Conservation (phyloP, 64 coral and sea anemone genomes). For the Stichodactyla mertensii region DNA sequence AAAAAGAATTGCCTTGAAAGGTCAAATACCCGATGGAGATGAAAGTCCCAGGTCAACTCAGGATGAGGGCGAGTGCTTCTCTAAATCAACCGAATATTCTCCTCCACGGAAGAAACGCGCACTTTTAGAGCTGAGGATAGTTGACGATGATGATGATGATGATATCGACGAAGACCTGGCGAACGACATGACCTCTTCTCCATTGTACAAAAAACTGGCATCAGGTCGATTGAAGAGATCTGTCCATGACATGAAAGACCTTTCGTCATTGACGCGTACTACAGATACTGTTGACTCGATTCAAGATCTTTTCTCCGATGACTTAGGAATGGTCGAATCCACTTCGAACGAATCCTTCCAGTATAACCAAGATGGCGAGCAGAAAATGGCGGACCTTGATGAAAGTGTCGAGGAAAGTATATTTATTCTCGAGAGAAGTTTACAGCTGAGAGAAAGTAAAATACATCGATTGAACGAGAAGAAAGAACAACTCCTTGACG, state of each 20-base stretch:
- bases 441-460: conserved; percentile 8
- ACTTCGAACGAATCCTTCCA: background rate
- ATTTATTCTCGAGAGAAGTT: background rate
- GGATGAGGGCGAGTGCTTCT: background rate
- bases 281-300: background rate
- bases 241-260: background rate
- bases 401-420: background rate
- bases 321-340: background rate
- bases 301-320: background rate
- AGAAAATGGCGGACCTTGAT: background rate
- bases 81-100: background rate
- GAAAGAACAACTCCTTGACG: background rate
- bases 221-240: background rate
- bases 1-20: background rate
- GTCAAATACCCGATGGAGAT: background rate
- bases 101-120: background rate
- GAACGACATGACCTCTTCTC: background rate
- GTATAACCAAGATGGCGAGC: background rate
- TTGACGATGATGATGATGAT: background rate
- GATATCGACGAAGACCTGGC: background rate
- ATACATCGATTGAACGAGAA: background rate
- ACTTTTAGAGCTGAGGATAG: background rate
- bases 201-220: background rate
- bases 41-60: background rate
- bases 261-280: too few species aligned